Conservation (phyloP, 2,888 invertebrate genomes). For the Danaus chrysippus region DNA sequence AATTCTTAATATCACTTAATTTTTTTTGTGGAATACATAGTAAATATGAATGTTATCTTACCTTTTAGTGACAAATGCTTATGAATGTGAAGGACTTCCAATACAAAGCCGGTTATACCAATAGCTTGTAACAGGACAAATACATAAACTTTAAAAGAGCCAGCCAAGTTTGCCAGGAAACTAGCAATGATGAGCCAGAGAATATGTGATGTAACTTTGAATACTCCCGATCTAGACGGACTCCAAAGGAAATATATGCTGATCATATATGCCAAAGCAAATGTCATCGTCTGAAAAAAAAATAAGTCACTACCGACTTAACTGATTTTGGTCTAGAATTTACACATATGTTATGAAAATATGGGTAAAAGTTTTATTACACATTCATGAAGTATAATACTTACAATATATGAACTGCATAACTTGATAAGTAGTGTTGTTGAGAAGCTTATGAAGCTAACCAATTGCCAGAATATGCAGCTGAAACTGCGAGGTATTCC, state of each 20-base stretch:
- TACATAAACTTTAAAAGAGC: slow-evolving; percentile 86
- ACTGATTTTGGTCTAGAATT: neutral
- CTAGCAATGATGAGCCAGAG: slow-evolving; percentile 88
- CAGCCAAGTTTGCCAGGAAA: slow-evolving; percentile 86
- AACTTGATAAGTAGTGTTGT: slow-evolving; percentile 71
- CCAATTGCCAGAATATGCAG: slow-evolving; percentile 78
- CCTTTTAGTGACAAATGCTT: no score
- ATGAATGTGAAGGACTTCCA: slow-evolving; percentile 53
- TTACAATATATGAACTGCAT: slow-evolving; percentile 77
- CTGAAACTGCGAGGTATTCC: slow-evolving; percentile 84
- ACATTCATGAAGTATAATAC: slow-evolving; percentile 32
- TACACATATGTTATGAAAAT: no score
- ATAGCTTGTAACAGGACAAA: slow-evolving; percentile 84
- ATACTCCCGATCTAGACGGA: slow-evolving; percentile 81
- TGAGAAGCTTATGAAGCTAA: slow-evolving; percentile 65
- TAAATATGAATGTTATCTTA: no score
- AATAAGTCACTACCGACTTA: neutral
- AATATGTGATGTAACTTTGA: slow-evolving; percentile 83
- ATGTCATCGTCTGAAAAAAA: slow-evolving; percentile 81
- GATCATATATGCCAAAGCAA: slow-evolving; percentile 84
- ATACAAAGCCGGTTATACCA: slow-evolving; percentile 81
- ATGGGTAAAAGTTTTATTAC: no score
- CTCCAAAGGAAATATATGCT: slow-evolving; percentile 87
- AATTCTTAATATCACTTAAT: no score
- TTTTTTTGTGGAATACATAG: no score